Evolutionary conservation across 2,113 vertebrate species (phyloP).

Genomic region (Neodon shergylaensis): DNA sequence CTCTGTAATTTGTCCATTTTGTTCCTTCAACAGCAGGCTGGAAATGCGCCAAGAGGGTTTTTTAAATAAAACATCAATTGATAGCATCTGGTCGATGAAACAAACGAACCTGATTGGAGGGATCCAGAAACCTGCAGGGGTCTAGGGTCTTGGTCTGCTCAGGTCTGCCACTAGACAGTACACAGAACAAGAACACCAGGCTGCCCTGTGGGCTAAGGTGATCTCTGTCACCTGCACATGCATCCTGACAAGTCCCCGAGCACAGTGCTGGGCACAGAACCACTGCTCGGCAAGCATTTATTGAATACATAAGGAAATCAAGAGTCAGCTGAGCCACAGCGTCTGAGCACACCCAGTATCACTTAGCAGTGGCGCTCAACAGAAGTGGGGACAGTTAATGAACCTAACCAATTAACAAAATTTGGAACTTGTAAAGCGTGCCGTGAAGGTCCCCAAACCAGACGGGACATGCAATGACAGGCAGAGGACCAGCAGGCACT

Average conservation of each 20-base stretch:
- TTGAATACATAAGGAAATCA: background rate
- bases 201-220: background rate
- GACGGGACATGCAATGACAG: background rate
- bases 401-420: background rate
- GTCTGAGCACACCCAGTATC: background rate
- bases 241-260: rapidly evolving
- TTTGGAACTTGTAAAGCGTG: background rate
- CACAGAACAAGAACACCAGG: background rate
- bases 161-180: background rate
- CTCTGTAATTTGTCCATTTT: background rate
- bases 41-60: background rate
- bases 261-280: background rate
- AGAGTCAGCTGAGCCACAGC: background rate
- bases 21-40: background rate
- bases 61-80: background rate
- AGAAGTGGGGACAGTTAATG: background rate
- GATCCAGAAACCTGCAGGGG: background rate
- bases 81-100: background rate
- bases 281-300: background rate
- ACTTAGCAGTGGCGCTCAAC: no score
- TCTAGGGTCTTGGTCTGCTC: background rate
- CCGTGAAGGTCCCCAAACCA: background rate
- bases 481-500: background rate
- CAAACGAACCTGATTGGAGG: background rate
- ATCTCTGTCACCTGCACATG: background rate